Evolutionary conservation across 1,140 invertebrate genomes (phyloP), one percentile per base, ranked within the genome.

Genomic region (Zaprionus vittiger): DNA sequence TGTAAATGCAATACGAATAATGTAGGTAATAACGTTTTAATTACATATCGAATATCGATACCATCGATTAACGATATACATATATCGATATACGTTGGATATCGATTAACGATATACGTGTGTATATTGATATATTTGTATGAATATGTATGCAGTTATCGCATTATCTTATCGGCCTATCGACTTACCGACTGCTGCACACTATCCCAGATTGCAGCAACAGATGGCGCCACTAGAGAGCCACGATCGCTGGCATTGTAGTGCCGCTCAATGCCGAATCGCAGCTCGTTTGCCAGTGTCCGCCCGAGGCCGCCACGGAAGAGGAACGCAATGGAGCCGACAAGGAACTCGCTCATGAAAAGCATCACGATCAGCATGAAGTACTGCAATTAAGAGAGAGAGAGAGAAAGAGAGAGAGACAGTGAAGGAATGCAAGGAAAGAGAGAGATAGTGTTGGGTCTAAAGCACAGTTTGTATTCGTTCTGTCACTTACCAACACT

Each of bases 321-420:
- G 52, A 97, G 94, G 86, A 97, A 97, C 9, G 96, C 96, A 34
- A 97, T 93, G 4, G 96, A 95, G 47, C 96, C 97, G 20, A 96
- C 93, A 74, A 96, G 94, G 70, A 98, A 96, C 91, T 98, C 96
- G 68, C 96, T 94, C 67, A 96, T 93, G 93, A 98, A 97, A 73
- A 97, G 94, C 52, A 97, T 92, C 55, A 97, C 95, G n/a, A 98
- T 96, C 80, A 97, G 92, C 65, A 95, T 95, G 91, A 98, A 97
- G 93, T 98, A 98, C 97, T 97, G 93, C 61, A 94, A 31, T 91
- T 4, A 64, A 61, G 44, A 14, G 66, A 26, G 65, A 56, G 14
- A 20, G 12, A 20, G 15, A 24, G 6, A 15, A 20, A 12, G 28
- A 47, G 24, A 1, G 6, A 31, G 28, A 38, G 3, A 15, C 11